These are phyloP conservation scores for Gambusia affinis DNA, from an alignment of 2,113 vertebrate species.

Conservation along the genomic window DNA sequence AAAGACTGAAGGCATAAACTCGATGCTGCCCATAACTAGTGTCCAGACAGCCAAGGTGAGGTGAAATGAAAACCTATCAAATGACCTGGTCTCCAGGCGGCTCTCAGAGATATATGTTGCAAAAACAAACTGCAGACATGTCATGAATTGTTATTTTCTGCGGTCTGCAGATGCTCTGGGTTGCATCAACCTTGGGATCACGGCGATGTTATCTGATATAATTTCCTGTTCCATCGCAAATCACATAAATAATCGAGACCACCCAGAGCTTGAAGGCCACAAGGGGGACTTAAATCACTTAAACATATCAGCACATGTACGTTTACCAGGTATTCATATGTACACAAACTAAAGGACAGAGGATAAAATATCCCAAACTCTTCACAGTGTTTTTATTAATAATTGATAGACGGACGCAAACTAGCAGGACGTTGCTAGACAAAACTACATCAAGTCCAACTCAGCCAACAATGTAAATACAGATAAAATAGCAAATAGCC, in stretches of 20 bases:
- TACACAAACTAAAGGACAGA: slow-evolving; percentile 2
- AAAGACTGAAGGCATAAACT: slow-evolving; percentile 20
- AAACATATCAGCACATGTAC: background rate
- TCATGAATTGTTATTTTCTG: slow-evolving; percentile 24
- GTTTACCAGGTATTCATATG: background rate
- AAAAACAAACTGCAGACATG: background rate
- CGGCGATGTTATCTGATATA: background rate
- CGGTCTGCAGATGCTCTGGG: slow-evolving; percentile 5
- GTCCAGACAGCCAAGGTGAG: slow-evolving; percentile 44
- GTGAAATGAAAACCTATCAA: slow-evolving; percentile 56
- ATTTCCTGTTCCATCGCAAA: background rate
- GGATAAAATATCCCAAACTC: background rate
- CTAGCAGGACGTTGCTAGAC: slow-evolving; percentile 2
- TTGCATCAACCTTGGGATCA: slow-evolving; percentile 17
- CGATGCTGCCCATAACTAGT: slow-evolving; percentile 18
- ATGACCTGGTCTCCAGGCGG: slow-evolving; percentile 34
- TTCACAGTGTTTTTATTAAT: slow-evolving; percentile 10
- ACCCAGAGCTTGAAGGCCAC: background rate
- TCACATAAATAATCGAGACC: background rate
- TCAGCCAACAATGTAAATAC: slow-evolving; percentile 5
- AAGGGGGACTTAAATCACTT: background rate
- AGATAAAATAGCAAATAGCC: slow-evolving; percentile 12
- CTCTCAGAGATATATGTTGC: slow-evolving; percentile 33
- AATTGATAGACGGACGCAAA: slow-evolving; percentile 24
- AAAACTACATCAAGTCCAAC: slow-evolving; percentile 12